Conservation (phyloP, 2,113 vertebrate species). For the Tringa solitaria region DNA sequence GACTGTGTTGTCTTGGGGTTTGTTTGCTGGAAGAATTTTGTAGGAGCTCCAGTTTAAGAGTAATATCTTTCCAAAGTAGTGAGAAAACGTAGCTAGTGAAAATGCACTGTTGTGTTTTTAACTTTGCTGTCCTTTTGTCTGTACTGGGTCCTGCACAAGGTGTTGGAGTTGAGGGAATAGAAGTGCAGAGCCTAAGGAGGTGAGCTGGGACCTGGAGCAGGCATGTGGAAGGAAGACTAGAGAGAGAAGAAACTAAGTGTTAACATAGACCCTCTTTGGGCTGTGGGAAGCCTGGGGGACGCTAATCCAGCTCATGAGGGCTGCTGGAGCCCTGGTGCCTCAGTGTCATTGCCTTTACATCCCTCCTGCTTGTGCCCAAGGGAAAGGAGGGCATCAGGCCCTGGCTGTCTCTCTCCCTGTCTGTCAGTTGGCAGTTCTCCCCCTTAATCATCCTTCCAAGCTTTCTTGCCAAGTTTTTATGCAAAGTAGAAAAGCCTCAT, state of each 20-base stretch:
- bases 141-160: rapidly evolving
- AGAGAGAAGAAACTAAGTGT: not conserved
- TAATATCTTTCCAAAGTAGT: rapidly evolving
- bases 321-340: not conserved
- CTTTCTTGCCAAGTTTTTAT: slow-evolving; percentile 2
- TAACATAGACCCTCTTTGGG: too few relatives aligned
- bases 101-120: rapidly evolving
- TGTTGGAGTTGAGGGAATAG: not conserved
- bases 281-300: not conserved
- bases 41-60: not conserved
- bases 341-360: not conserved
- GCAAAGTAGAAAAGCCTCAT: slow-evolving; percentile 20
- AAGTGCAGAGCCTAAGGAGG: not conserved
- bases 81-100: rapidly evolving
- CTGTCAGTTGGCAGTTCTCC: not conserved
- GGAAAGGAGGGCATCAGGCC: not conserved
- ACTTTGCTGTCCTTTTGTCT: not conserved
- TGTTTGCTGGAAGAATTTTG: not conserved
- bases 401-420: not conserved
- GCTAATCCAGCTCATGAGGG: rapidly evolving
- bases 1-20: not conserved
- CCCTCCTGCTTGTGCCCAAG: not conserved
- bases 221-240: rapidly evolving
- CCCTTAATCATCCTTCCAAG: not conserved
- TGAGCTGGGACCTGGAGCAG: not conserved